Base-by-base conservation (phyloP, 2,113 vertebrate genomes). In the Perca flavescens region DNA sequence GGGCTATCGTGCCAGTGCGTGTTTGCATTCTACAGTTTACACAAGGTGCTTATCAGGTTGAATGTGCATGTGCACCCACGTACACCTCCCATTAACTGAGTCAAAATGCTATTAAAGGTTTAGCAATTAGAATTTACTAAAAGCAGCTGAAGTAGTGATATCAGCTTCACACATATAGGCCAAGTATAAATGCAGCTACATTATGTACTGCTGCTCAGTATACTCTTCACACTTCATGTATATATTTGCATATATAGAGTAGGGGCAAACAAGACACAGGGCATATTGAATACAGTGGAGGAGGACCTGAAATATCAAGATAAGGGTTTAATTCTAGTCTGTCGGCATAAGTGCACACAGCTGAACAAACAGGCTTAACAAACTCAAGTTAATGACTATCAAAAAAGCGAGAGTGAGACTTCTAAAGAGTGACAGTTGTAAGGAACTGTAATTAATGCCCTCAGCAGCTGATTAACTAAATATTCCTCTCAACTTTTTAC, bases 311-410 rank as follows among this genome's bases (percentile, higher is more conserved):
- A 57, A 52, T 62, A 14, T 58, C 1, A 22, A 58, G 47, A 72
- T 56, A 57, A 72, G 62, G 79, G 17, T 66, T 61, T 56, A 72
- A 66, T 43, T 69, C 5, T 36, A 22, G 58, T 69, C 5, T 28
- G 4, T 61, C 4, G 46, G 15, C 13, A 12, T 31, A 43, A 34
- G 16, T 54, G 68, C 56, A 43, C 13, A 56, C 47, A 73, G 70
- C 60, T 69, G 58, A 65, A 52, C 1, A 67, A 71, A 75, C 17
- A 65, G 9, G 43, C 10, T 40, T 6, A 19, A 69, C 17, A 52
- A 34, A 67, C 21, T 14, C 0, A 10, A 63, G 22, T 56, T 22
- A n/a, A 68, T 47, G 21, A 49, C 11, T 43, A 21, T 49, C 4
- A 14, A n/a, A 47, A 22, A 62, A 19, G 12, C 10, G 43, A 46